Base-by-base conservation (phyloP, 64 coral and sea anemone species). In the Actinia tenebrosa region DNA sequence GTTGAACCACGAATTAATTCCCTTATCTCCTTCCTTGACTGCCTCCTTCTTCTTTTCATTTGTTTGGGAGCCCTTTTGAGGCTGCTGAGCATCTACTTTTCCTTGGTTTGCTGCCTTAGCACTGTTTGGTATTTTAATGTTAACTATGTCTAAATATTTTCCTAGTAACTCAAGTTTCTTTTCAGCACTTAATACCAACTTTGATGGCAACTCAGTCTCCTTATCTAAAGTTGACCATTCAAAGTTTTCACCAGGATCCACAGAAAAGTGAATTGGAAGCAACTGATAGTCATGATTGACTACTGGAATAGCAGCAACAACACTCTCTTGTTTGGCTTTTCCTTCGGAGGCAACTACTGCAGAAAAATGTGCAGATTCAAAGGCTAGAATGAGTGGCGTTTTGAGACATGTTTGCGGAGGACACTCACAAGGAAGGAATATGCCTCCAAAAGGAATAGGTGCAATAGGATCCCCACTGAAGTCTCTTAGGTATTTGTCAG, bases 391-490 rank as follows among this genome's bases (percentile, higher is more conserved):
- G 42, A 99, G 86, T 1, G 97, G 97, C 22, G 62, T 89, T 54
- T 92, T 92, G 83, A 62, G 87, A 64, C 97, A 99, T 10, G 14
- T 69, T 44, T 84, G 44, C 19, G 97, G 91, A 16, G 91, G 53
- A 71, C 91, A 99, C 53, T 99, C 97, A 4, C 95, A 62, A 16
- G 97, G 97, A 58, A 99, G 91, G 72, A 91, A 99, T 13, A 99
- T 89, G n/a, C 97, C 97, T 66, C 90, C 97, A 86, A 99, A 99
- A 22, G 97, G 97, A 84, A 99, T 99, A 0, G 97, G 97, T 42
- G 93, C 93, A 54, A 99, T 92, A 10, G 93, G 84, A 45, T 99
- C 93, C 17, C 97, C 97, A 88, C 86, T 87, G 87, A 99, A 99
- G 53, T 95, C 97, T 60, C 91, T 86, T 52, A 99, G 86, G 80